These are phyloP conservation scores for Glomeris maerens DNA, from an alignment of 1,140 invertebrate species.

Conservation along the genomic window DNA sequence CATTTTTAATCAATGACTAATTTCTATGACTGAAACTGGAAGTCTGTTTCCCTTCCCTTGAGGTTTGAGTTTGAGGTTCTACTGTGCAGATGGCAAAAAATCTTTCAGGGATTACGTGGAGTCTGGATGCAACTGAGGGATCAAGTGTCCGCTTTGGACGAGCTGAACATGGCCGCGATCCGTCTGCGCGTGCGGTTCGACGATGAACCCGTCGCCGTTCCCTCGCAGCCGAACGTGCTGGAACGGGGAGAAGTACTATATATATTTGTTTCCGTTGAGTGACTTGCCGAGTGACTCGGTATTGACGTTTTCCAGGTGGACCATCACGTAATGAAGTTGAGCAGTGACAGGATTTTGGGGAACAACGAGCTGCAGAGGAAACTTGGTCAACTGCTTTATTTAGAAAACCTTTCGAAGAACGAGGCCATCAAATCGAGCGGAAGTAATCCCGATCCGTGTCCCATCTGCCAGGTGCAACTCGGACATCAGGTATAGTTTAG, in stretches of 20 bases:
- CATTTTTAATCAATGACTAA: background rate
- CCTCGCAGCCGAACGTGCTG: constrained; percentile 23
- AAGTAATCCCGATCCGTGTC: constrained; percentile 47
- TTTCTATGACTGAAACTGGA: constrained; percentile 11
- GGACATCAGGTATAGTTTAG: constrained; percentile 31
- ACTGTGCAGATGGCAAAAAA: background rate
- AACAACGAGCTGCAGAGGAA: constrained; percentile 31
- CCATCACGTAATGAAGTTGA: constrained; percentile 24
- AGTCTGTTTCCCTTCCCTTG: background rate
- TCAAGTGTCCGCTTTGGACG: constrained; percentile 48
- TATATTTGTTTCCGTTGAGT: background rate
- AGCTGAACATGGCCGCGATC: constrained; percentile 57
- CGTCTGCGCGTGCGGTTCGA: constrained; percentile 39
- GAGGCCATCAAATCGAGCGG: constrained; percentile 28
- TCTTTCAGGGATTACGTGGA: constrained; percentile 32
- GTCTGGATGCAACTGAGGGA: constrained; percentile 45
- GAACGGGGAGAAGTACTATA: too few species aligned
- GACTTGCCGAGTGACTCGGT: background rate
- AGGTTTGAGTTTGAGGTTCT: too few species aligned
- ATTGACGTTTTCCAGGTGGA: constrained; percentile 22
- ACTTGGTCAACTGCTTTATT: constrained; percentile 38
- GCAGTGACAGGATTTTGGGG: constrained; percentile 27
- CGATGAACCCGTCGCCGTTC: constrained; percentile 28
- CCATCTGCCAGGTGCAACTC: constrained; percentile 46
- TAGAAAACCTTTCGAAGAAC: constrained; percentile 38